These are phyloP conservation scores for Dasypogon diadema DNA, from an alignment of 2,888 invertebrate species.

Conservation along the genomic window DNA sequence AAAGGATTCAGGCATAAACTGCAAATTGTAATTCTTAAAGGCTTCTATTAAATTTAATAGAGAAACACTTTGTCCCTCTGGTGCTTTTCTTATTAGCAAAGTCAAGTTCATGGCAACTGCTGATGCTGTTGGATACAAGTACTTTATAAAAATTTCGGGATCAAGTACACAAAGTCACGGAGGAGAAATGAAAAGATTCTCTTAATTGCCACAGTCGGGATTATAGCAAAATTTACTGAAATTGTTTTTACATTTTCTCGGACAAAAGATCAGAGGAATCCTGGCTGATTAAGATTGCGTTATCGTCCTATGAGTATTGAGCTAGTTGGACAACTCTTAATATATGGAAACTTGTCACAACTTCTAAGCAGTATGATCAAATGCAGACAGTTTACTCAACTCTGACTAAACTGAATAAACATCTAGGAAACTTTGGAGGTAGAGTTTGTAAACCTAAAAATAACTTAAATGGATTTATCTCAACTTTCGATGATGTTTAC, in stretches of 20 bases:
- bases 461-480: no score
- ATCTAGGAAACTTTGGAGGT: no score
- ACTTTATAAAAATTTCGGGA: background rate
- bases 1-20: background rate
- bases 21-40: background rate
- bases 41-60: slow-evolving; percentile 30
- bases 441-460: no score
- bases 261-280: background rate
- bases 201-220: slow-evolving; percentile 9
- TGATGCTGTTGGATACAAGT: slow-evolving; percentile 11
- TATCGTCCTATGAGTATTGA: no score
- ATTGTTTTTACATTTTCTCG: no score
- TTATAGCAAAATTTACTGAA: slow-evolving; percentile 10
- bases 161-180: slow-evolving; percentile 16
- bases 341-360: no score
- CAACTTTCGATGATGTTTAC: no score
- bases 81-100: slow-evolving; percentile 20
- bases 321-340: no score
- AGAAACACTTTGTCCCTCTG: slow-evolving; percentile 13
- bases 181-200: slow-evolving; percentile 4
- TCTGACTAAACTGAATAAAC: no score
- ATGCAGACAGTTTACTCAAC: no score
- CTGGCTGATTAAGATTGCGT: no score
- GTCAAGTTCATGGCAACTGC: slow-evolving; percentile 19
- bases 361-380: no score